phyloP scores from a whole-genome alignment of 1,140 invertebrate species.

The Acromyrmex charruanus region DNA sequence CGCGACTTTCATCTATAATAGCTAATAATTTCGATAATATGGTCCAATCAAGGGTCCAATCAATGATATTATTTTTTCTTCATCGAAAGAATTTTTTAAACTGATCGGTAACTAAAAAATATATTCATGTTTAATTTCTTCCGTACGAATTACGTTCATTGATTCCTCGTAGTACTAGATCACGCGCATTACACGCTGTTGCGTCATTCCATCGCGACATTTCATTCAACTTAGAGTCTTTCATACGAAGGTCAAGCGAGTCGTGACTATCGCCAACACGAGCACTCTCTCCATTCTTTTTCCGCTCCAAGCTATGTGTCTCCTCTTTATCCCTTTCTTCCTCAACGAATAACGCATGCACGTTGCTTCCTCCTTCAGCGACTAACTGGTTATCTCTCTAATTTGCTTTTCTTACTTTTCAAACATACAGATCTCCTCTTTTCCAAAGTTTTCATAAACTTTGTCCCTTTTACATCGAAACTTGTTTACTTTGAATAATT shows the following conservation, averaged over 20 bases:
- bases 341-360: constrained; percentile 38
- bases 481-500: neutral
- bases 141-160: constrained; percentile 40
- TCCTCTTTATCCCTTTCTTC: constrained; percentile 62
- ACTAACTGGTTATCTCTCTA: constrained; percentile 12
- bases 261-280: constrained; percentile 72
- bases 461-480: neutral
- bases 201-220: constrained; percentile 81
- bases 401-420: constrained; percentile 41
- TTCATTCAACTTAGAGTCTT: constrained; percentile 84
- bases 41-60: neutral
- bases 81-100: neutral
- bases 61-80: neutral
- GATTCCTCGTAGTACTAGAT: constrained; percentile 61
- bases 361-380: constrained; percentile 13
- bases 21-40: neutral
- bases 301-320: constrained; percentile 58
- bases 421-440: neutral
- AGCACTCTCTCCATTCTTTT: constrained; percentile 61
- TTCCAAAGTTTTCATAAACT: neutral
- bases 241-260: constrained; percentile 85
- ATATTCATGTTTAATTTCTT: constrained; percentile 3
- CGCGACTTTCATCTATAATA: neutral
- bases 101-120: neutral
- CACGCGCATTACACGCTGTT: constrained; percentile 74